Evolutionary conservation across 2,113 vertebrate genomes (phyloP).

Genomic region (Hassar affinis): DNA sequence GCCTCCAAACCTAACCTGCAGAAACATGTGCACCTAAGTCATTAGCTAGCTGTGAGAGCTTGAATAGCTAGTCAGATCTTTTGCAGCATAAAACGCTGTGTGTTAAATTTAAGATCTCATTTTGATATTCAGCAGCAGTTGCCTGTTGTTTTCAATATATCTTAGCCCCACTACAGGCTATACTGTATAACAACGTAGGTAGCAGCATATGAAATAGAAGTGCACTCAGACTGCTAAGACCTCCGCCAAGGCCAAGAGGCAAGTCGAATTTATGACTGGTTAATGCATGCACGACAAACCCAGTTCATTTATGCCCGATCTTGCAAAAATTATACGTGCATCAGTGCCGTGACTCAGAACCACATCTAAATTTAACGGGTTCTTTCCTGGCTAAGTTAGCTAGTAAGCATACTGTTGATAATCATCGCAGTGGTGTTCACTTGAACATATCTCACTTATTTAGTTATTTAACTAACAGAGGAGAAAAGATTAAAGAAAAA

Average conservation of each 20-base stretch:
- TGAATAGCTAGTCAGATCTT: background rate
- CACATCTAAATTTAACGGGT: too few relatives aligned
- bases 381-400: background rate
- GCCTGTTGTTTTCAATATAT: background rate
- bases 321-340: too few relatives aligned
- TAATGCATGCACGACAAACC: too few relatives aligned
- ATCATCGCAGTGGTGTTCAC: too few relatives aligned
- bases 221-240: too few relatives aligned
- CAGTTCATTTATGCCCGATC: too few relatives aligned
- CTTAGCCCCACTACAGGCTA: background rate
- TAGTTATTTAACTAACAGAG: background rate
- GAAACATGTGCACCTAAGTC: background rate
- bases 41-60: background rate
- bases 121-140: background rate
- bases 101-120: background rate
- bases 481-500: background rate
- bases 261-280: too few relatives aligned
- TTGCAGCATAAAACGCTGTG: background rate
- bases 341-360: too few relatives aligned
- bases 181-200: background rate
- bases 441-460: background rate
- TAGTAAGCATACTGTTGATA: background rate
- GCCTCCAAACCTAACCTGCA: background rate
- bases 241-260: too few relatives aligned
- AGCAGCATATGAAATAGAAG: background rate